These are phyloP conservation scores for Onychostoma macrolepis DNA, from an alignment of 2,113 vertebrate genomes.

Conservation along the genomic window DNA sequence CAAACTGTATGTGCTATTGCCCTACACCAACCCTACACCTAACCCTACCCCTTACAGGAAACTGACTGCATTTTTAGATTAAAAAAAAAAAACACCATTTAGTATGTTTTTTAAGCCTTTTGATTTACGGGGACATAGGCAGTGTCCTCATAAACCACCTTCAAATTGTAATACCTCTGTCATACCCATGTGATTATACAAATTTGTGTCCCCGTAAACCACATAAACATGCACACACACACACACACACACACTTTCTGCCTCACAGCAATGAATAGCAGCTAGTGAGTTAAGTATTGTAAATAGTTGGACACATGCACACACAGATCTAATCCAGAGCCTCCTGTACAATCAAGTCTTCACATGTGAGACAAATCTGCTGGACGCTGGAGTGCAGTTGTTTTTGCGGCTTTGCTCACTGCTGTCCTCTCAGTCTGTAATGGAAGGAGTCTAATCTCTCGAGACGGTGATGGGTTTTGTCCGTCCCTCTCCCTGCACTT, in stretches of 20 bases:
- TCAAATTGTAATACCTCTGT: too few relatives aligned
- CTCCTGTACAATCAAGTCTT: constrained; percentile 51
- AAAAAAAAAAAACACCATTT: too few relatives aligned
- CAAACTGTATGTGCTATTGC: too few relatives aligned
- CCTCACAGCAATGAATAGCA: constrained; percentile 27
- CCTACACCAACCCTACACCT: too few relatives aligned
- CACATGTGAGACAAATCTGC: constrained; percentile 27
- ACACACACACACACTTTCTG: neutral
- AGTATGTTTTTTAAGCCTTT: too few relatives aligned
- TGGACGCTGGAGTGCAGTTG: constrained; percentile 22
- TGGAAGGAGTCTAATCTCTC: neutral
- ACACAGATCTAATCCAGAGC: constrained; percentile 6
- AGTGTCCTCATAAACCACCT: too few relatives aligned
- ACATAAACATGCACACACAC: too few relatives aligned
- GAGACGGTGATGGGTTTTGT: constrained; percentile 12
- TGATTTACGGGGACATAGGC: too few relatives aligned
- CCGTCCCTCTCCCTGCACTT: neutral
- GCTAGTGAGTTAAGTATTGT: constrained; percentile 30
- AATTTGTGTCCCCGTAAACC: too few relatives aligned
- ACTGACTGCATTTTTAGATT: too few relatives aligned
- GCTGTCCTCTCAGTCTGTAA: constrained; percentile 34
- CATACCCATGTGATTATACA: too few relatives aligned
- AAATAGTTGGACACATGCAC: constrained; percentile 32
- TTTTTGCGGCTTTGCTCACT: constrained; percentile 17
- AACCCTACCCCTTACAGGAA: too few relatives aligned